Percentiles rank a stretch among this genome's conserved stretches.
These are phyloP conservation scores for Nemurella pictetii DNA, from an alignment of 2,888 invertebrate genomes.

Conservation along the genomic window DNA sequence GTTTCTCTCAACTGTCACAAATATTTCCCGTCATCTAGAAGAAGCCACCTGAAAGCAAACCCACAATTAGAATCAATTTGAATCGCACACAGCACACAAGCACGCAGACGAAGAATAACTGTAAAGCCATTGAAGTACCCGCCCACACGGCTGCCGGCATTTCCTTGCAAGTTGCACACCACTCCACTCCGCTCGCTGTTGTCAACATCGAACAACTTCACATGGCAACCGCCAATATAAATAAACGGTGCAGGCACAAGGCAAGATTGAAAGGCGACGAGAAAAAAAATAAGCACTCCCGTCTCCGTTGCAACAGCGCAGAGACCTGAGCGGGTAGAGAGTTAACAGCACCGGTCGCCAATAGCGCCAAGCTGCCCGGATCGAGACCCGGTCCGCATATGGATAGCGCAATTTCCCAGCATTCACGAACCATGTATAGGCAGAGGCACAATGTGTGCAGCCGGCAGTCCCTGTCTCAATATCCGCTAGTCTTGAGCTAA, in stretches of 20 bases:
- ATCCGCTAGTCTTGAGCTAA: background rate
- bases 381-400: background rate
- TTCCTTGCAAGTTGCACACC: too few species aligned
- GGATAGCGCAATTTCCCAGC: background rate
- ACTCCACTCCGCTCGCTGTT: too few species aligned
- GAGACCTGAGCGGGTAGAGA: too few species aligned
- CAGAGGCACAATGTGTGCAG: too few species aligned
- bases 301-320: background rate
- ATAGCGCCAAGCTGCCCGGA: background rate
- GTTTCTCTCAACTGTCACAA: background rate
- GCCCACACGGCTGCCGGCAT: too few species aligned
- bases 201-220: too few species aligned
- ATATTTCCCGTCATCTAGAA: background rate
- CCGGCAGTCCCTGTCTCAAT: background rate
- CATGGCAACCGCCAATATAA: background rate
- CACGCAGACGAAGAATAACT: background rate
- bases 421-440: too few species aligned
- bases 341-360: background rate
- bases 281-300: background rate
- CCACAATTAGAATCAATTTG: background rate
- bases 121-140: background rate
- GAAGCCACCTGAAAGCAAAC: background rate
- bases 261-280: too few species aligned
- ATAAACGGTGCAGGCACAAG: background rate
- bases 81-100: too few species aligned